Evolutionary conservation across 2,888 invertebrate genomes (phyloP).

Genomic region (Clistopyga incitator): DNA sequence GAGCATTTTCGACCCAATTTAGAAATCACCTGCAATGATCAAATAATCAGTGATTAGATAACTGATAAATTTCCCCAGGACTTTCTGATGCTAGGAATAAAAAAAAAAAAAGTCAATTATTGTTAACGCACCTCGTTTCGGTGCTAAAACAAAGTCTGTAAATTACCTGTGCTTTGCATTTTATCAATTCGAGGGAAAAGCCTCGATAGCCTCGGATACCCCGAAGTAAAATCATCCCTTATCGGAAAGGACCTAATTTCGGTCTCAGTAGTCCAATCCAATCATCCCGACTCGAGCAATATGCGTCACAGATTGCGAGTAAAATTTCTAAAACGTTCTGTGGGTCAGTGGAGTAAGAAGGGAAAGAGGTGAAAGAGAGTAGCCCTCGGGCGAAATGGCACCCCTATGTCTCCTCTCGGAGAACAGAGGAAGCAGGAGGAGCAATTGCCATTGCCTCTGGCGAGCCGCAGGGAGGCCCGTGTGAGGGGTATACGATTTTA

Average conservation of each 20-base stretch:
- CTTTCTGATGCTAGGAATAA: too few species aligned
- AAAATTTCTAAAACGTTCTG: constrained; percentile 23
- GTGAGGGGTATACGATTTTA: constrained; percentile 49
- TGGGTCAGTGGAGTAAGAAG: constrained; percentile 26
- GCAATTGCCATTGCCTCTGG: constrained; percentile 16
- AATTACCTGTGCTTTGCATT: background rate
- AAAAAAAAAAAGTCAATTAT: too few species aligned
- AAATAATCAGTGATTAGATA: too few species aligned
- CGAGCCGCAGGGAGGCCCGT: background rate
- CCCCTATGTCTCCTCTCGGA: constrained; percentile 27
- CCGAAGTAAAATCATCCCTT: background rate
- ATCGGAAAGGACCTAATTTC: constrained; percentile 1
- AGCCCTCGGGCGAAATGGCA: constrained; percentile 24
- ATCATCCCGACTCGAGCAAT: background rate
- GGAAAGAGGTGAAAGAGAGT: background rate
- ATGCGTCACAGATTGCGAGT: constrained; percentile 31
- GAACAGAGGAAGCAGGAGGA: background rate
- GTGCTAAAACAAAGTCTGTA: background rate
- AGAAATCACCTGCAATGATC: too few species aligned
- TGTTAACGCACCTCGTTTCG: too few species aligned
- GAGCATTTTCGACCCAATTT: too few species aligned
- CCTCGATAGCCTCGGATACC: background rate
- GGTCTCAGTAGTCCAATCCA: constrained; percentile 6
- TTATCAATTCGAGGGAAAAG: background rate
- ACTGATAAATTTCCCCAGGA: too few species aligned